Percentiles rank a stretch among this genome's conserved stretches.
phyloP scores from a whole-genome alignment of 2,113 vertebrate genomes.

The Circaetus cinerascens region DNA sequence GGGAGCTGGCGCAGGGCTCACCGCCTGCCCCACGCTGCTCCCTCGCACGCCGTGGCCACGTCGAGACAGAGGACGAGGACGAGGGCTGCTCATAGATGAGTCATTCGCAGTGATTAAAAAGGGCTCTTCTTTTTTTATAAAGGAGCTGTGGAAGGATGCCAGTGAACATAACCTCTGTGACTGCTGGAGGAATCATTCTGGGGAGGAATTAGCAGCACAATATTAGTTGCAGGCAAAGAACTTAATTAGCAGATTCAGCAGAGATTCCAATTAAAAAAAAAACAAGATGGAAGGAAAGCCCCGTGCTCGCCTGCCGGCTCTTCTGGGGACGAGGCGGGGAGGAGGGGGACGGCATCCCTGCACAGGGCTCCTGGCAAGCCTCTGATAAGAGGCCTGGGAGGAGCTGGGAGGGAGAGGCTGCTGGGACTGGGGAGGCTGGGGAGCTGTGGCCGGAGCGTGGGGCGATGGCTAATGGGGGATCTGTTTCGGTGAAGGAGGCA shows the following conservation, averaged over 20 bases:
- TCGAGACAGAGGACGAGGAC: not conserved
- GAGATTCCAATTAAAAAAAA: constrained; percentile 30
- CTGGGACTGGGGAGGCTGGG: not conserved
- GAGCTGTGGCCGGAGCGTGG: not conserved
- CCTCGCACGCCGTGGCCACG: not conserved
- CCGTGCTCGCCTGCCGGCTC: not conserved
- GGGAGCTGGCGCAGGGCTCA: not conserved
- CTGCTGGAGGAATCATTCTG: constrained; percentile 6
- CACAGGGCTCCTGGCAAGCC: not conserved
- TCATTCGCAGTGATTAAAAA: not conserved
- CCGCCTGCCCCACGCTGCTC: not conserved
- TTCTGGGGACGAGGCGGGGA: not conserved
- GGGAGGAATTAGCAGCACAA: constrained; percentile 15
- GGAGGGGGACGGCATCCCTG: not conserved
- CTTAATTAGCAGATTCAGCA: constrained; percentile 59
- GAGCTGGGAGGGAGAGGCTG: not conserved
- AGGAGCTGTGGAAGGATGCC: constrained; percentile 23
- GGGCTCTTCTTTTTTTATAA: not conserved
- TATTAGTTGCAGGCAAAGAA: constrained; percentile 53
- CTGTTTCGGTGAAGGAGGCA: not conserved
- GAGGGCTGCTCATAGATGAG: not conserved
- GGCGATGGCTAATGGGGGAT: not conserved
- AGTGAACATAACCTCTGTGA: constrained; percentile 13
- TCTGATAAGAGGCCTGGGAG: not conserved
- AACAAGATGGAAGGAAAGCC: not conserved